phyloP scores from a whole-genome alignment of 2,797 vertebrate species.

The Spinibarbus caldwelli region DNA sequence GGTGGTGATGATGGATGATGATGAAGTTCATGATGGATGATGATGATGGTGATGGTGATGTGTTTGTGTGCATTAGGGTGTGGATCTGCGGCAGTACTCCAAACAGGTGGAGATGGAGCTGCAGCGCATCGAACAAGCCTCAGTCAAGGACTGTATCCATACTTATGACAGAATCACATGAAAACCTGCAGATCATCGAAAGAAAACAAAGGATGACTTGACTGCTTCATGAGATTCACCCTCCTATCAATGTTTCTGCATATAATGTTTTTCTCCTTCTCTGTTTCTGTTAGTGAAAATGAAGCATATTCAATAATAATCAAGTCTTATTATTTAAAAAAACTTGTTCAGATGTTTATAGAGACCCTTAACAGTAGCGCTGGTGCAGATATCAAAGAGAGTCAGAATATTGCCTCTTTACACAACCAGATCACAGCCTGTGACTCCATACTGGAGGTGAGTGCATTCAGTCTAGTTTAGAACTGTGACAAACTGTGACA shows the following conservation, averaged over 20 bases:
- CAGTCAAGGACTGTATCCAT: conserved; percentile 95
- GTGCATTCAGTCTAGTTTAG: conserved; percentile 31
- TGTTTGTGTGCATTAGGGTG: conserved; percentile 76
- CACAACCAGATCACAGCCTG: conserved; percentile 96
- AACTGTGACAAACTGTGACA: no score
- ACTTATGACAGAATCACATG: neutral
- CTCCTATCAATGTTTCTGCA: neutral
- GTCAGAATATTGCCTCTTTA: conserved; percentile 91
- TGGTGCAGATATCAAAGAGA: conserved; percentile 90
- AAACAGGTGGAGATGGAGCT: conserved; percentile 93
- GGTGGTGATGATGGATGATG: no score
- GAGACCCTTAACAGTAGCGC: conserved; percentile 62
- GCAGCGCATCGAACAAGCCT: conserved; percentile 90
- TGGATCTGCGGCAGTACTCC: conserved; percentile 92
- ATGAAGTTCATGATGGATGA: no score
- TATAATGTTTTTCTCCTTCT: no score
- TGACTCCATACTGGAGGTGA: conserved; percentile 92
- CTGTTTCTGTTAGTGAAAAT: neutral
- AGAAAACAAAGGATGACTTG: no score
- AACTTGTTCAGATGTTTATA: no score
- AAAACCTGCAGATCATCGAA: neutral
- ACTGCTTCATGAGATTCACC: neutral
- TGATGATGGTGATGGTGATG: neutral
- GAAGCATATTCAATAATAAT: no score
- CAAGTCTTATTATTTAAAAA: no score